Evolutionary conservation across 1,140 invertebrate genomes (phyloP), one percentile per base, ranked within the genome.

Genomic region (Rhopalosiphum maidis): DNA sequence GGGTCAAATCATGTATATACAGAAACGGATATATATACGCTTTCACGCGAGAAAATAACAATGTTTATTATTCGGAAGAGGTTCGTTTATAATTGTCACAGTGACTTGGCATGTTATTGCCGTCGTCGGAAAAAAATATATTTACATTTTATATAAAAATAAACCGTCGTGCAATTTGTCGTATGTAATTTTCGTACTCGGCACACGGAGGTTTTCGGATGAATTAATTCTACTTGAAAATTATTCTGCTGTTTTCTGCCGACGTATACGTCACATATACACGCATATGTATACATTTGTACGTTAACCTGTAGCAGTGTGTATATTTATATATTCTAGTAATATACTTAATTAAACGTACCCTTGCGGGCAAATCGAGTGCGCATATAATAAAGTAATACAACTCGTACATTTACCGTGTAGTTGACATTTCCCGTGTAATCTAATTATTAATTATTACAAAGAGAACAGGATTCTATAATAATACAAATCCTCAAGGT

Each of bases 21-120:
- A 35, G n/a, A 15, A 77, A 77, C 60, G n/a, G 60, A 77, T 77
- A 77, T n/a, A 77, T 77, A 6, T 18, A 48, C 43, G 21, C 87
- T 88, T 88, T 88, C 87, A 88, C 87, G 48, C 46, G 87, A 51
- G 87, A 88, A 88, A 88, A 88, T 51, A 88, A 51, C 87, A 18
- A 35, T 51, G 46, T 88, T 88, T 88, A 88, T 88, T 51, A 48
- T 48, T 87, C 43, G 46, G 30, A 88, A 88, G 85, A 86, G 46
- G 87, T 51, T 51, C 25, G 22, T 48, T 88, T 88, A 43, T 83
- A 88, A 88, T 88, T 88, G 87, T 88, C 87, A 35, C n/a, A 88
- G 43, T 22, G 54, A 88, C 25, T 88, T 88, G 87, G 87, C 87
- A 88, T 51, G 86, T 88, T 30, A 51, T 54, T 51, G 48, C 30